A percentile compares a stretch with the other conserved stretches of the same genome.
These are phyloP conservation scores for Ceramica pisi DNA, from an alignment of 2,888 invertebrate genomes.

Conservation along the genomic window DNA sequence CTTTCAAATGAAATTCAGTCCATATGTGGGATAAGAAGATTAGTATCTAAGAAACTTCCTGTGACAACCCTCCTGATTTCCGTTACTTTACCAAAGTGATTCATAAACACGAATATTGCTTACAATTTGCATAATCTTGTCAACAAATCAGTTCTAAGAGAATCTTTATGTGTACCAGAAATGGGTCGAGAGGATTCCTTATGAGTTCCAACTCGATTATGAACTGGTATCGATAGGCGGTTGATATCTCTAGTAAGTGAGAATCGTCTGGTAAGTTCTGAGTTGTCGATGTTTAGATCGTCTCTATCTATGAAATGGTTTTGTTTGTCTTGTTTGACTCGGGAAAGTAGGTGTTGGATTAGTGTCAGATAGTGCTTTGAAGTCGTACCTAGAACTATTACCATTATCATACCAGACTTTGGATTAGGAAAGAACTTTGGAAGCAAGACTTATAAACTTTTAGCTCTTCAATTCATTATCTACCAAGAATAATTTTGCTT, in stretches of 20 bases:
- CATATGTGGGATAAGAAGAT: neutral
- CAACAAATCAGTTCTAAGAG: conserved; percentile 21
- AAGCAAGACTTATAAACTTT: too few relatives aligned
- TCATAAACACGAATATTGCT: conserved; percentile 49
- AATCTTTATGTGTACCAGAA: conserved; percentile 16
- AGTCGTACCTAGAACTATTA: too few relatives aligned
- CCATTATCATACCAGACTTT: too few relatives aligned
- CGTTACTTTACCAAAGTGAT: conserved; percentile 38
- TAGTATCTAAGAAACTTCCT: neutral
- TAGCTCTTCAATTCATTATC: too few relatives aligned
- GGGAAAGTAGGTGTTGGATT: neutral
- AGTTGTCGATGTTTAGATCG: conserved; percentile 2
- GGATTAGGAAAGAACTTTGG: too few relatives aligned
- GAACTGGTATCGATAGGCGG: conserved; percentile 22
- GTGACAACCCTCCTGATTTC: conserved; percentile 5
- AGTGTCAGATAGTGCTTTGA: neutral
- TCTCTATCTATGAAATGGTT: conserved; percentile 12
- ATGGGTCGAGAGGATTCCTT: conserved; percentile 11
- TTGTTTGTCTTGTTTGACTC: conserved; percentile 29
- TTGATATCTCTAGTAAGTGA: conserved; percentile 33
- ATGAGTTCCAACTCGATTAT: conserved; percentile 21
- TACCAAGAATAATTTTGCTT: too few relatives aligned
- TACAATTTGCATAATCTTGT: conserved; percentile 57
- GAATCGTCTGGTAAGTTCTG: conserved; percentile 17
- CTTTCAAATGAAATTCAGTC: too few relatives aligned